Percentiles rank a stretch among this genome's conserved stretches.
Conservation (phyloP, 1,140 invertebrate genomes). For the Polyergus mexicanus region DNA sequence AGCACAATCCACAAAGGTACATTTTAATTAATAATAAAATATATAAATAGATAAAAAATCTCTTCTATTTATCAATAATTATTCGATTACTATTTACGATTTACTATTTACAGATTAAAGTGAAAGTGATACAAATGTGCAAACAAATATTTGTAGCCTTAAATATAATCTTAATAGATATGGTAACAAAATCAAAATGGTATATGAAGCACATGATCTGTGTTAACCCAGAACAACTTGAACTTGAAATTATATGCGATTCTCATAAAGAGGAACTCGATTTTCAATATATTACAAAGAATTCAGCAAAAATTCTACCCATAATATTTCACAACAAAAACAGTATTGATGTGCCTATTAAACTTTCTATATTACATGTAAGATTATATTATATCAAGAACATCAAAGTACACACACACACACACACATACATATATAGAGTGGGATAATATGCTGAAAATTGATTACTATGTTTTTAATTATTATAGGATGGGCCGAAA, state of each 20-base stretch:
- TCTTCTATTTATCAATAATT: conserved; percentile 13
- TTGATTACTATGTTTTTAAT: conserved; percentile 22
- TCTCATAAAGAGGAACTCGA: conserved; percentile 71
- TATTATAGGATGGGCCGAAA: conserved; percentile 59
- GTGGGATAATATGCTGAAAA: neutral
- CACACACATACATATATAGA: no score
- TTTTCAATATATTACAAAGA: conserved; percentile 77
- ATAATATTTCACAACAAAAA: conserved; percentile 82
- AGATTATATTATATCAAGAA: conserved; percentile 22
- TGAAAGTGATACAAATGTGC: conserved; percentile 78
- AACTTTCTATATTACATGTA: conserved; percentile 78
- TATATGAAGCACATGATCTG: conserved; percentile 82
- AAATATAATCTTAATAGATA: conserved; percentile 78
- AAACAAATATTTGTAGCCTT: conserved; percentile 79
- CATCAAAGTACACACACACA: no score
- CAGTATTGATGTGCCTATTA: conserved; percentile 77
- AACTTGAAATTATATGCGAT: conserved; percentile 73
- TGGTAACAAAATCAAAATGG: conserved; percentile 80
- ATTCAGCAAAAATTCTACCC: conserved; percentile 69
- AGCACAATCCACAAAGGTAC: conserved; percentile 78
- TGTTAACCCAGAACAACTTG: conserved; percentile 81
- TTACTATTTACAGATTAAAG: conserved; percentile 74
- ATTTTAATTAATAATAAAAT: conserved; percentile 7
- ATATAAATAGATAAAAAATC: neutral
- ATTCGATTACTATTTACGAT: conserved; percentile 29